Base-by-base conservation (phyloP, 2,888 invertebrate species). In the Nomada fabriciana region DNA sequence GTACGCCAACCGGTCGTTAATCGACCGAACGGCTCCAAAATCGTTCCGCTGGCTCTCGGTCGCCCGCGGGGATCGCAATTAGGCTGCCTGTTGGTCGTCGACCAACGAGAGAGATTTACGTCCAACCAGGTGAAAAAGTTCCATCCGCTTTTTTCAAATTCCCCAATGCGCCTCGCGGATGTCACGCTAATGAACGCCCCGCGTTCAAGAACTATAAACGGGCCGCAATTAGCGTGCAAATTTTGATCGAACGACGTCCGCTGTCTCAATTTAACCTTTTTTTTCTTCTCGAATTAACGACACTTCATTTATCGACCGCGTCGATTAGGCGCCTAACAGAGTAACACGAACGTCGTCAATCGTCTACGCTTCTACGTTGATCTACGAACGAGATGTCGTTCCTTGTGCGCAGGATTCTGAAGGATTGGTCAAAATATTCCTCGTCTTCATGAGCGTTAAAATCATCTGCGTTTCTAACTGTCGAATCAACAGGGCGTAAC, bases 61-160 rank as follows among this genome's bases (percentile, higher is more conserved):
- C 74, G 80, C 77, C 78, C 74, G 85, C 63, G 68, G 80, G 75
- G 75, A 60, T 86, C 76, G 70, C 83, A 78, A 86, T 83, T 74
- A 77, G 68, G 61, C 57, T 52, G 57, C 53, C 43, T 65, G 42
- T 60, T 59, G 69, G 47, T 65, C 75, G 75, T 59, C 53, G 36
- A 43, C 50, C 65, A 18, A 57, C 50, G 18, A 55, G 63, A 50
- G 72, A 86, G 86, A 83, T 83, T 83, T 86, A 78, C 86, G 78
- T 63, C 23, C 50, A 11, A 2, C 59, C 18, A 2, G 23, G n/a
- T 52, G 65, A 78, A 68, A 52, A 65, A 61, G 43, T 9, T 18
- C 4, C 52, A 11, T 63, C 55, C 55, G 25, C 36, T 79, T 78
- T 57, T 50, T 23, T 13, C 7, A 13, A 29, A 73, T 73, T 64